Percentiles rank a stretch among this genome's conserved stretches.
Evolutionary conservation across 1,140 invertebrate genomes (phyloP).

Genomic region (Psilanteris sp.): DNA sequence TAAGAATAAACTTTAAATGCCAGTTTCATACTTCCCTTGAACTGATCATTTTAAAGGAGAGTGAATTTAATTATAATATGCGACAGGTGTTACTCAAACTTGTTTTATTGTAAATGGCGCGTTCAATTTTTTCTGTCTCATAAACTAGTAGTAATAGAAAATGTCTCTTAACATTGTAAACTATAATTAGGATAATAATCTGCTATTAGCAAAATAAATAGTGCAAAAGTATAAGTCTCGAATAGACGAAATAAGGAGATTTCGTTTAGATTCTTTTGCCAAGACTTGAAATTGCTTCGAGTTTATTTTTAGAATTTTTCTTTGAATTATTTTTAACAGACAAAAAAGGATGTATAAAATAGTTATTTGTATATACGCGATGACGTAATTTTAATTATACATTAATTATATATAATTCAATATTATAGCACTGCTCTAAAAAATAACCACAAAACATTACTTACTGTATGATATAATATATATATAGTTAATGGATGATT

Average conservation of each 20-base stretch:
- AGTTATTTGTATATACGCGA: constrained; percentile 1
- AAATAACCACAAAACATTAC: no score
- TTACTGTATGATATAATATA: no score
- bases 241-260: background rate
- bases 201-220: constrained; percentile 44
- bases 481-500: no score
- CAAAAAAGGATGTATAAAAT: no score
- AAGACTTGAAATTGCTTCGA: background rate
- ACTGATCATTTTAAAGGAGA: constrained; percentile 24
- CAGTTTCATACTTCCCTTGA: constrained; percentile 25
- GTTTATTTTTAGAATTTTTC: constrained; percentile 11
- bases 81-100: constrained; percentile 41
- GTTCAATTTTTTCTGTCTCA: constrained; percentile 20
- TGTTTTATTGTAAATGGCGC: constrained; percentile 21
- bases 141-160: constrained; percentile 21
- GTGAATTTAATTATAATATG: constrained; percentile 50
- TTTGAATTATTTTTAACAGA: no score
- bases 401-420: no score
- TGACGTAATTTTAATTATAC: constrained; percentile 30
- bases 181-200: constrained; percentile 35
- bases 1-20: constrained; percentile 22
- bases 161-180: constrained; percentile 39
- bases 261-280: background rate
- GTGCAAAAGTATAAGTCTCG: constrained; percentile 28
- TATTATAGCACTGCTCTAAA: no score